Conservation (phyloP, 92 coral and sea anemone species). For the Ricordea florida region DNA sequence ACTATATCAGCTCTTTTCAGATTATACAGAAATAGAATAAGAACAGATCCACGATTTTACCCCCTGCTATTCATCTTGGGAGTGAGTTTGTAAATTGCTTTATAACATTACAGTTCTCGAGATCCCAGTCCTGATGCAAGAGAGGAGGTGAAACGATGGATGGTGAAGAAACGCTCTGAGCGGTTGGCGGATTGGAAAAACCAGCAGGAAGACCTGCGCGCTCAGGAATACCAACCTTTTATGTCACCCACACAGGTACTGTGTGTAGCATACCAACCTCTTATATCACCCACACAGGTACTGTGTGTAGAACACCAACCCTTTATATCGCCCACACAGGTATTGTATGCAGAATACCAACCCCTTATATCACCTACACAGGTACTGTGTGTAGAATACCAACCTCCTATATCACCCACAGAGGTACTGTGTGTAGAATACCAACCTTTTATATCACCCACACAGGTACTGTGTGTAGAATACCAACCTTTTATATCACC, state of each 20-base stretch:
- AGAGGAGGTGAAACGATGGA: constrained; percentile 64
- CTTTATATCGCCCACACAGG: neutral
- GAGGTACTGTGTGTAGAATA: constrained; percentile 18
- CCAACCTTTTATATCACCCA: neutral
- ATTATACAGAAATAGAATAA: no score
- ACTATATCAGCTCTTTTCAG: no score
- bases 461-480: neutral
- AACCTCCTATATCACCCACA: constrained; percentile 56
- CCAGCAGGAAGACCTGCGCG: constrained; percentile 46
- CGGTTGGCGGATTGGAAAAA: constrained; percentile 56
- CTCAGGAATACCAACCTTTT: constrained; percentile 68
- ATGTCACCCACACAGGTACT: constrained; percentile 58
- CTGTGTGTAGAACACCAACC: neutral
- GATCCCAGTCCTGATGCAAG: constrained; percentile 65
- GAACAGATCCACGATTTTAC: neutral
- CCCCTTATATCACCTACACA: neutral
- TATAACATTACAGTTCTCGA: neutral
- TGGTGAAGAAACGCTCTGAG: constrained; percentile 60
- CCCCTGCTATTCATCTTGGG: neutral
- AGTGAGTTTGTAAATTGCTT: neutral
- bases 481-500: neutral
- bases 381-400: constrained; percentile 45
- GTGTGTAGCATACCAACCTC: no score
- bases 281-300: neutral
- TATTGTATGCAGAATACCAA: neutral